Percentiles rank a stretch among this genome's conserved stretches.
Conservation (phyloP, 2,888 invertebrate species). For the Mimachlamys varia region DNA sequence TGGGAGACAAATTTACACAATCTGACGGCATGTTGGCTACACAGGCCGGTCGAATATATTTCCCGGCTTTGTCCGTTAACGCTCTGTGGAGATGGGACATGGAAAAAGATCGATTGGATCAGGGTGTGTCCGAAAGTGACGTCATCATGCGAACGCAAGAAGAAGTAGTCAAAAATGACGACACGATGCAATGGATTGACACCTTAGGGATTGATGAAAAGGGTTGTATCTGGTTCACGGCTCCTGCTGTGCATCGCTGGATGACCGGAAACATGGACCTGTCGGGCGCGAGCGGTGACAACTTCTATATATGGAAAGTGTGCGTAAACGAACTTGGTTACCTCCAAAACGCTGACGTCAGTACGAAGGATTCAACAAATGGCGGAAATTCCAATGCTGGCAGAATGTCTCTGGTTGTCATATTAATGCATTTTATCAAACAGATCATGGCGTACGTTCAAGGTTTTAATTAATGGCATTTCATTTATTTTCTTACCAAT, state of each 20-base stretch:
- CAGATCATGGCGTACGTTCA: not conserved
- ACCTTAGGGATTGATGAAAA: slow-evolving; percentile 56
- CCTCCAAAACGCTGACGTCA: slow-evolving; percentile 36
- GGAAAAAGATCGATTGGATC: slow-evolving; percentile 41
- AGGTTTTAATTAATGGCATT: too few relatives aligned
- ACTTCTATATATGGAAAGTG: slow-evolving; percentile 40
- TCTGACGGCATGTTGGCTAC: slow-evolving; percentile 54
- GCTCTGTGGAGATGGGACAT: slow-evolving; percentile 57
- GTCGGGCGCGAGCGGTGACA: slow-evolving; percentile 11
- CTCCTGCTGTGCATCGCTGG: slow-evolving; percentile 54
- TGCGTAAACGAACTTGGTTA: slow-evolving; percentile 23
- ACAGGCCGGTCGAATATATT: slow-evolving; percentile 52
- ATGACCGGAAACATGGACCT: slow-evolving; percentile 40
- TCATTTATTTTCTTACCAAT: too few relatives aligned
- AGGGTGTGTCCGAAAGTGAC: slow-evolving; percentile 37
- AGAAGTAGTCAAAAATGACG: slow-evolving; percentile 47
- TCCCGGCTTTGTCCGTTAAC: slow-evolving; percentile 52
- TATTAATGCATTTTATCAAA: not conserved
- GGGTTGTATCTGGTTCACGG: slow-evolving; percentile 59
- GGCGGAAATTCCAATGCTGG: not conserved
- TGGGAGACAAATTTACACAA: slow-evolving; percentile 54
- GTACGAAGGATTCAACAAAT: not conserved
- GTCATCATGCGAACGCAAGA: slow-evolving; percentile 47
- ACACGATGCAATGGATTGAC: slow-evolving; percentile 58
- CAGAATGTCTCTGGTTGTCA: not conserved